Conservation (phyloP, 1,140 invertebrate genomes). For the Danaus plexippus region DNA sequence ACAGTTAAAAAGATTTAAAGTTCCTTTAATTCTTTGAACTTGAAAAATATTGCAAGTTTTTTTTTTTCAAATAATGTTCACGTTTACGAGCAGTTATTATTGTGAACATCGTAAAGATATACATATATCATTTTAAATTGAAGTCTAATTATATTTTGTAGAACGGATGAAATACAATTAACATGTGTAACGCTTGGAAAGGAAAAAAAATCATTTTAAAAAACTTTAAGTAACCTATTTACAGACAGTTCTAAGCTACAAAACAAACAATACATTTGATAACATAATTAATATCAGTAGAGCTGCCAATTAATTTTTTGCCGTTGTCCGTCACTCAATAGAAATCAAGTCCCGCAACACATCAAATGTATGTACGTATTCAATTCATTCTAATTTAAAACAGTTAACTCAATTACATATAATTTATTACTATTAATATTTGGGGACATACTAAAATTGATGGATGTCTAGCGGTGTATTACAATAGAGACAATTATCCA, state of each 20-base stretch:
- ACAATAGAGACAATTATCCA: constrained; percentile 29
- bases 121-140: no score
- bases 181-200: no score
- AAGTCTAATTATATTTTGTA: no score
- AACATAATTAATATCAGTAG: constrained; percentile 12
- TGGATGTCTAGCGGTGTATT: constrained; percentile 37
- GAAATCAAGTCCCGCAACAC: constrained; percentile 19
- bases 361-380: constrained; percentile 27
- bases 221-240: no score
- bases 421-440: constrained; percentile 35
- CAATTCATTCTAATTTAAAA: constrained; percentile 33
- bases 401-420: constrained; percentile 36
- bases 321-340: constrained; percentile 12
- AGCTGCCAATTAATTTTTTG: constrained; percentile 21
- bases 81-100: no score
- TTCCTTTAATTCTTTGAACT: no score
- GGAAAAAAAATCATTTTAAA: no score
- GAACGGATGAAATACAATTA: no score
- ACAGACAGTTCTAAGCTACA: neutral
- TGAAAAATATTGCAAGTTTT: no score
- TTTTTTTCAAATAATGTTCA: no score
- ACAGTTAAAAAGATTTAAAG: neutral
- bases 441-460: constrained; percentile 28
- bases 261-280: constrained; percentile 3
- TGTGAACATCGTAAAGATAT: no score